Conservation (phyloP, 2,797 vertebrate species). For the Vipera latastei region DNA sequence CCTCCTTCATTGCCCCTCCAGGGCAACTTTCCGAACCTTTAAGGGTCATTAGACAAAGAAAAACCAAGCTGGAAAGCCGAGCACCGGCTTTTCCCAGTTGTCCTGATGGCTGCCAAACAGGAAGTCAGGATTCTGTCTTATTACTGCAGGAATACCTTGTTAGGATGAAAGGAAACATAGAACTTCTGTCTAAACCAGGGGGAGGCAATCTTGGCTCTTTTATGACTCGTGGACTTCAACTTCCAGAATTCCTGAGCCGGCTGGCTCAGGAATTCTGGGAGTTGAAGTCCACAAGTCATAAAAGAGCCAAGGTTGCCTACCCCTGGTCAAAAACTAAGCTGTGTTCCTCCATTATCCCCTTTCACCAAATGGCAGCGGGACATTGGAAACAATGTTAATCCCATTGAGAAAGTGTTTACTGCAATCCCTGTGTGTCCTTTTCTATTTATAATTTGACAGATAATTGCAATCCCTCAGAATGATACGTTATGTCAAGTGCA, state of each 20-base stretch:
- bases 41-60: no score
- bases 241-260: no score
- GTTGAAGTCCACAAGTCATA: no score
- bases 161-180: background rate
- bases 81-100: no score
- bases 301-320: no score
- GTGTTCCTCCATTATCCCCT: background rate
- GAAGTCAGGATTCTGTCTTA: background rate
- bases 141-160: background rate
- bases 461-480: constrained; percentile 16
- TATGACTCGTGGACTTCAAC: no score
- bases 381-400: constrained; percentile 13
- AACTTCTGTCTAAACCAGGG: background rate
- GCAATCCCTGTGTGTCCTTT: background rate
- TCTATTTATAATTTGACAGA: constrained; percentile 3
- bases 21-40: no score
- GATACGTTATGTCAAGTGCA: constrained; percentile 24
- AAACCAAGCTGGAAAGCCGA: no score
- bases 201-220: no score
- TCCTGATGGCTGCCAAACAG: no score
- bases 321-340: background rate
- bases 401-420: background rate
- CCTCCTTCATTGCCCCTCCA: no score
- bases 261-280: no score
- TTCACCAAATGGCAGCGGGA: background rate